phyloP scores from a whole-genome alignment of 1,140 invertebrate genomes.

The Nylanderia fulva region DNA sequence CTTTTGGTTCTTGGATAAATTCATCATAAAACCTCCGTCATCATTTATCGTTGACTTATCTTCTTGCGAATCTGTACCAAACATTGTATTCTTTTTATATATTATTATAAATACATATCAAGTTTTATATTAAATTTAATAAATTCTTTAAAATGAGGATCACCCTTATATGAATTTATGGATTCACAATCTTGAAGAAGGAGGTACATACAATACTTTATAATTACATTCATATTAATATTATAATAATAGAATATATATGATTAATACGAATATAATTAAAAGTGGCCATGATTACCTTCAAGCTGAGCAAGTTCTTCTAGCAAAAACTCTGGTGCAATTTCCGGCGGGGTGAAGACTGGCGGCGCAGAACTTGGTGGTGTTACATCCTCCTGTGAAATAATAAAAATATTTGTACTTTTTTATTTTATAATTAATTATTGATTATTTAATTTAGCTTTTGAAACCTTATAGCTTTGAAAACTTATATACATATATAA shows the following conservation, averaged over 20 bases:
- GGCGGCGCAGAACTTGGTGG: conserved; percentile 92
- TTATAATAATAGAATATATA: neutral
- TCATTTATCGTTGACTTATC: conserved; percentile 65
- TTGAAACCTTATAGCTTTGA: no score
- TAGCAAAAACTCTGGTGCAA: conserved; percentile 89
- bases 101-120: no score
- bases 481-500: neutral
- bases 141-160: no score
- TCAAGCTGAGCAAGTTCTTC: conserved; percentile 80
- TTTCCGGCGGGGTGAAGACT: conserved; percentile 93
- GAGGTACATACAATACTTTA: no score
- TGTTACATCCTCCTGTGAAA: conserved; percentile 88
- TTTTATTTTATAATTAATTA: neutral
- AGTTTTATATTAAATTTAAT: no score
- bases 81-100: neutral
- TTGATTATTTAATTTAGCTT: conserved; percentile 11
- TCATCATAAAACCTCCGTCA: conserved; percentile 89
- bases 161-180: no score
- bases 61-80: conserved; percentile 44
- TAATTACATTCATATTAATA: neutral
- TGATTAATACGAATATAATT: neutral
- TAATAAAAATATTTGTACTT: conserved; percentile 48
- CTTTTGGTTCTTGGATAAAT: conserved; percentile 90
- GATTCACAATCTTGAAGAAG: no score
- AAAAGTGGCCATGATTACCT: conserved; percentile 42